These are phyloP conservation scores for Melanotus villosus DNA, from an alignment of 2,888 invertebrate genomes.

Conservation along the genomic window DNA sequence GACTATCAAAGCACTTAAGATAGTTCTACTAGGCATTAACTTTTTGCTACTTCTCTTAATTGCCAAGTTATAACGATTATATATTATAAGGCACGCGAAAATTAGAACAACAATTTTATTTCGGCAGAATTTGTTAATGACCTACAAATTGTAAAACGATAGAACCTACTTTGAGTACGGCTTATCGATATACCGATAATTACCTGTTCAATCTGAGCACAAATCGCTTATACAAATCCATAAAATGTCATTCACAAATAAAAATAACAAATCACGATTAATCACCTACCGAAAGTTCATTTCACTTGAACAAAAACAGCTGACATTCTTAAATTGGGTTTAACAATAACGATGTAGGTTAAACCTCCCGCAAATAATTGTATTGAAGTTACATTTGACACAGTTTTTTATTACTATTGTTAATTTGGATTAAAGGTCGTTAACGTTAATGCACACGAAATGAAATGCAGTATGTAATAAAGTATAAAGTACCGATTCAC, in stretches of 20 bases:
- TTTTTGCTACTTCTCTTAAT: too few relatives aligned
- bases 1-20: too few relatives aligned
- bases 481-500: constrained; percentile 6
- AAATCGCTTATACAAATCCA: constrained; percentile 17
- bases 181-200: constrained; percentile 2
- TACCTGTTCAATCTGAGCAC: constrained; percentile 14
- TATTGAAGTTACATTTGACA: not conserved
- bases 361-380: not conserved
- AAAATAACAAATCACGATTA: not conserved
- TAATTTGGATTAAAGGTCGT: too few relatives aligned
- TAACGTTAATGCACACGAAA: not conserved
- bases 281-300: constrained; percentile 18
- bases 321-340: constrained; percentile 8
- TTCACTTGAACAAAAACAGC: constrained; percentile 28
- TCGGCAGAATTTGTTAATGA: constrained; percentile 15
- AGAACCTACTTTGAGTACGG: constrained; percentile 3
- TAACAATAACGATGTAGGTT: constrained; percentile 9
- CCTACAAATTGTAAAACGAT: constrained; percentile 15
- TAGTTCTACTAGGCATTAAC: too few relatives aligned
- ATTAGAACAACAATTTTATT: not conserved
- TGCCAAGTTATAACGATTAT: too few relatives aligned
- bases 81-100: not conserved
- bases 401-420: too few relatives aligned
- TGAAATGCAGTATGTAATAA: constrained; percentile 9
- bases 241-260: not conserved